Conservation (phyloP, 2,113 vertebrate genomes). For the Tetraodon nigroviridis region DNA sequence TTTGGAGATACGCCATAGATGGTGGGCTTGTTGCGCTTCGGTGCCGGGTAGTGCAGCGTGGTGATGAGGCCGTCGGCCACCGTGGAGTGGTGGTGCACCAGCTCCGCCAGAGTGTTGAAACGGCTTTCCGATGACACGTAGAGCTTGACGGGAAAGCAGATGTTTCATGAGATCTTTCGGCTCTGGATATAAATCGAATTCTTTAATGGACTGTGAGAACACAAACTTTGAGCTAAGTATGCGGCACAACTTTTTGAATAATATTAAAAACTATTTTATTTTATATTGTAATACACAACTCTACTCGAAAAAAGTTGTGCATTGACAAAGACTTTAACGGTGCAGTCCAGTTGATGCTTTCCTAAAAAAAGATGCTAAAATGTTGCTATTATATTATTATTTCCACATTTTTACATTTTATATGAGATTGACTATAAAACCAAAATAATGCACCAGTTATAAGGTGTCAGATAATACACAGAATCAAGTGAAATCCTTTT, state of each 20-base stretch:
- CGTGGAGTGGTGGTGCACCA: conserved; percentile 97
- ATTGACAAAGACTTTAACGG: neutral
- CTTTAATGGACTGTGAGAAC: neutral
- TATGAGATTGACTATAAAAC: too few species aligned
- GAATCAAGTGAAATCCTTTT: neutral
- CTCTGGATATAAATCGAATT: neutral
- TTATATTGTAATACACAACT: neutral
- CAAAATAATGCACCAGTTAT: too few species aligned
- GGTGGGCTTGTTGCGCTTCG: conserved; percentile 98
- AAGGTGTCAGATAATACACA: too few species aligned
- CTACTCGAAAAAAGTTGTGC: neutral
- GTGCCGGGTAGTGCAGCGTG: conserved; percentile 94
- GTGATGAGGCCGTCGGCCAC: conserved; percentile 97
- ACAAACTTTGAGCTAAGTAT: neutral
- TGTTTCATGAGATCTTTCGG: neutral
- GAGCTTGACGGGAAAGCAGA: conserved; percentile 70
- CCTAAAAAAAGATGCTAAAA: neutral
- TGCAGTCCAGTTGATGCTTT: neutral
- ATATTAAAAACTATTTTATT: neutral
- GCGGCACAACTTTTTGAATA: neutral
- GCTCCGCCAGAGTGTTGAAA: conserved; percentile 93
- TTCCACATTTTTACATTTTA: neutral
- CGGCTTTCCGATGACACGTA: conserved; percentile 98
- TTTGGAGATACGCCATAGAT: conserved; percentile 97
- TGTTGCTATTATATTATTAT: neutral